A percentile compares a stretch with the other conserved stretches of the same genome.
These are phyloP conservation scores for Lumbricus terrestris DNA, from an alignment of 2,888 invertebrate genomes.

Conservation along the genomic window DNA sequence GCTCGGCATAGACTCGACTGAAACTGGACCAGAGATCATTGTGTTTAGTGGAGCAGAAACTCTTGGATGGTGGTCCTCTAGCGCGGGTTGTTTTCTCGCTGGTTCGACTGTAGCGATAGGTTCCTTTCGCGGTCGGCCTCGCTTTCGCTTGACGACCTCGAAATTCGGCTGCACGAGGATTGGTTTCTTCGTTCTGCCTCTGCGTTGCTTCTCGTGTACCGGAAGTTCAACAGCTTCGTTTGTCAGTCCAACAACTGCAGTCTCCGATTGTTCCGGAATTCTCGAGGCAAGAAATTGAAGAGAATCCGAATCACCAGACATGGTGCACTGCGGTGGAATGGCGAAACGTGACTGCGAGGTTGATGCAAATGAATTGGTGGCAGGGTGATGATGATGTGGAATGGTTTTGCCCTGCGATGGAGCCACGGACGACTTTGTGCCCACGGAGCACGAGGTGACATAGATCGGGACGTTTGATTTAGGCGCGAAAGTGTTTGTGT, in stretches of 20 bases:
- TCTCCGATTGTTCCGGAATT: background rate
- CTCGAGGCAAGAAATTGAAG: no score
- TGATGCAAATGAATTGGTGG: background rate
- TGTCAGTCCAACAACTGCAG: background rate
- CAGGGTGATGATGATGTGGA: background rate
- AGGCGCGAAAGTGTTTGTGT: background rate
- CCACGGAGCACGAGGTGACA: background rate
- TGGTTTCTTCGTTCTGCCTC: constrained; percentile 5
- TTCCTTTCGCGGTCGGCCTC: constrained; percentile 13
- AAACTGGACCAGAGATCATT: background rate
- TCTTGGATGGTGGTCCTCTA: background rate
- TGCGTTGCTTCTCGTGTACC: background rate
- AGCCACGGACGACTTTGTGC: background rate
- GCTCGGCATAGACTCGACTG: background rate
- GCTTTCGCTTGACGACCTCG: constrained; percentile 10
- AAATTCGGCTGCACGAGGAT: background rate
- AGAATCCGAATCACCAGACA: background rate
- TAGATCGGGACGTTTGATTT: background rate
- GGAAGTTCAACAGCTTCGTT: background rate
- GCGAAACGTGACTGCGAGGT: background rate
- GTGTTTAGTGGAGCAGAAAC: background rate
- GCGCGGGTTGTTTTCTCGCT: background rate
- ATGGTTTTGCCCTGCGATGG: background rate
- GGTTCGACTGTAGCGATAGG: background rate
- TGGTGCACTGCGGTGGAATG: background rate